Evolutionary conservation across 2,797 vertebrate genomes (phyloP).

Genomic region (Betta splendens): DNA sequence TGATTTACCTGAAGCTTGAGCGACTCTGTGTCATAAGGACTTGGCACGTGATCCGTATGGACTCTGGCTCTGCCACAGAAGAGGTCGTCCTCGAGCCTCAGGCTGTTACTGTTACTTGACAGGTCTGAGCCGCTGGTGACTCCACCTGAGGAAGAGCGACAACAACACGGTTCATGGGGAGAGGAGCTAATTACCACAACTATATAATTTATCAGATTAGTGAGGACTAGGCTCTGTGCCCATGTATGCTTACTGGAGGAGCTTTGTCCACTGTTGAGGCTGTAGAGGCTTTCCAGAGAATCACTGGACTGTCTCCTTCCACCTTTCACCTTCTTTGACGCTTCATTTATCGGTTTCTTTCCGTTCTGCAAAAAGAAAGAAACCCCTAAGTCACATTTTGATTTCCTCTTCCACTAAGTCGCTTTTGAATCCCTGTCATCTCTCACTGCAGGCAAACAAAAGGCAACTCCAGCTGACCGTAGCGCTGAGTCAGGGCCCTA

Average conservation of each 20-base stretch:
- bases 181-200: too few relatives aligned
- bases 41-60: constrained; percentile 92
- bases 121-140: constrained; percentile 91
- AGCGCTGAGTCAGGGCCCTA: constrained; percentile 39
- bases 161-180: too few relatives aligned
- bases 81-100: constrained; percentile 87
- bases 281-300: constrained; percentile 91
- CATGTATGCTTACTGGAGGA: constrained; percentile 88
- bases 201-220: constrained; percentile 30
- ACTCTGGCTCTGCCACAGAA: constrained; percentile 91
- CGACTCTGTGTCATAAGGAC: constrained; percentile 94
- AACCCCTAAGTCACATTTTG: constrained; percentile 18
- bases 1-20: constrained; percentile 92
- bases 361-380: constrained; percentile 77
- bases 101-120: constrained; percentile 90
- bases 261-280: constrained; percentile 88
- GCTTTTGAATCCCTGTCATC: constrained; percentile 9
- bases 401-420: not conserved
- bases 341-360: constrained; percentile 66
- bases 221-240: constrained; percentile 29
- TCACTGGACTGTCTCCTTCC: constrained; percentile 78
- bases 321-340: constrained; percentile 72
- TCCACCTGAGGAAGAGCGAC: constrained; percentile 81
- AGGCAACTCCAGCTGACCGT: constrained; percentile 26
- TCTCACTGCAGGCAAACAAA: constrained; percentile 35